Evolutionary conservation across 2,888 invertebrate species (phyloP), one percentile per base, ranked within the genome.

Genomic region (Diachrysia chrysitis): DNA sequence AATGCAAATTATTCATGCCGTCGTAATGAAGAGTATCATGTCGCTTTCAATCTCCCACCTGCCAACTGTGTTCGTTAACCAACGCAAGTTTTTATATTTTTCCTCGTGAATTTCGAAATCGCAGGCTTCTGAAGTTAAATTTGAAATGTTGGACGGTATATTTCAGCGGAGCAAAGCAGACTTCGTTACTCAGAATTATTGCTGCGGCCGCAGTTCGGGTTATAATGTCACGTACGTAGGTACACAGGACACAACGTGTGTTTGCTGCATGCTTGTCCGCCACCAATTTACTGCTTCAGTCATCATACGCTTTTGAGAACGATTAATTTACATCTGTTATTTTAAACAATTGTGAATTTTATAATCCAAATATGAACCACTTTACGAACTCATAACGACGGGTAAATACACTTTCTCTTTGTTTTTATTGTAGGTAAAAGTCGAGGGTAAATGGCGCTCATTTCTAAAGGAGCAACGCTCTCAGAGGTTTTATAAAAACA

Each of bases 1-100:
- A 65, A 84, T 82, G 79, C 75, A 82, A 85, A 87, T 83, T 80
- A 84, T 85, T 84, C 83, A 77, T 78, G 79, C 66, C 64, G 72
- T 68, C 71, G 74, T 82, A 84, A 85, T 84, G 78, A 81, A 83
- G 76, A 82, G 78, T 78, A 81, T 81, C 79, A 81, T 77, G 82
- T 83, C 74, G 82, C 79, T 79, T 83, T 85, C 71, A 82, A 82
- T 82, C 74, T 78, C 71, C 71, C 63, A 74, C 66, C 69, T 74
- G 66, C 72, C 77, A 79, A 73, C 75, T 76, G 78, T 71, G 73
- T 80, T 80, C 74, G 78, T 82, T 81, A 79, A 83, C 71, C 58
- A 70, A 63, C 56, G 64, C 63, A 73, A 75, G 76, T 69, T 82
- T 78, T 70, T 73, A n/a, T 73, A 69, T 76, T 73, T 77, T 73